Conservation (phyloP, 2,797 vertebrate species). For the Dermochelys coriacea region DNA sequence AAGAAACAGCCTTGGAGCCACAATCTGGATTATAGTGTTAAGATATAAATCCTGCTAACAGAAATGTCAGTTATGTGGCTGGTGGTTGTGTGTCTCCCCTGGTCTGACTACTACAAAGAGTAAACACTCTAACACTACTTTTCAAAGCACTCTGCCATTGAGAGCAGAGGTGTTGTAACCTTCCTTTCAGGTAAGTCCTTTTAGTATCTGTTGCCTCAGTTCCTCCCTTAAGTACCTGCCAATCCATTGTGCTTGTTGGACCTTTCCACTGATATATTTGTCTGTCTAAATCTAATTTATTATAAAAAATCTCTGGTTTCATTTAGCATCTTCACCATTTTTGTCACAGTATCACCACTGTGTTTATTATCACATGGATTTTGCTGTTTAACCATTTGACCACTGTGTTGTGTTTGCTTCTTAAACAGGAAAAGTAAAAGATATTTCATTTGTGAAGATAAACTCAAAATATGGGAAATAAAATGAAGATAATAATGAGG, state of each 20-base stretch:
- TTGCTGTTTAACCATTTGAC: not conserved
- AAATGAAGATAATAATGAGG: not conserved
- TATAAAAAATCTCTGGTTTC: no score
- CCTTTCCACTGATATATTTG: not conserved
- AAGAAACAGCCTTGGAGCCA: not conserved
- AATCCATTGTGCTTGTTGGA: not conserved
- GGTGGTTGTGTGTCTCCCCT: rapidly evolving
- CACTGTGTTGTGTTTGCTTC: not conserved
- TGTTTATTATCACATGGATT: not conserved
- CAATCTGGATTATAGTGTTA: not conserved
- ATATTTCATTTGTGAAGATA: not conserved
- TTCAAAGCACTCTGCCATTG: not conserved
- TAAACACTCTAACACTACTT: not conserved
- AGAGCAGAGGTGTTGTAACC: not conserved
- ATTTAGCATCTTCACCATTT: not conserved
- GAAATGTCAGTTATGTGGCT: not conserved
- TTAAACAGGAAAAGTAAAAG: not conserved
- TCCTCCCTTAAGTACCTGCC: not conserved
- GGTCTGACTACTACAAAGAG: not conserved
- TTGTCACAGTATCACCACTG: not conserved
- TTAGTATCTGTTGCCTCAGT: not conserved
- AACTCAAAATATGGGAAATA: not conserved
- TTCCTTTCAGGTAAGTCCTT: not conserved
- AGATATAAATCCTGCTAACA: not conserved
- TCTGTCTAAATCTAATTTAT: not conserved